These are phyloP conservation scores for Drosophila prolongata DNA, from an alignment of 2,888 invertebrate species.

Conservation along the genomic window DNA sequence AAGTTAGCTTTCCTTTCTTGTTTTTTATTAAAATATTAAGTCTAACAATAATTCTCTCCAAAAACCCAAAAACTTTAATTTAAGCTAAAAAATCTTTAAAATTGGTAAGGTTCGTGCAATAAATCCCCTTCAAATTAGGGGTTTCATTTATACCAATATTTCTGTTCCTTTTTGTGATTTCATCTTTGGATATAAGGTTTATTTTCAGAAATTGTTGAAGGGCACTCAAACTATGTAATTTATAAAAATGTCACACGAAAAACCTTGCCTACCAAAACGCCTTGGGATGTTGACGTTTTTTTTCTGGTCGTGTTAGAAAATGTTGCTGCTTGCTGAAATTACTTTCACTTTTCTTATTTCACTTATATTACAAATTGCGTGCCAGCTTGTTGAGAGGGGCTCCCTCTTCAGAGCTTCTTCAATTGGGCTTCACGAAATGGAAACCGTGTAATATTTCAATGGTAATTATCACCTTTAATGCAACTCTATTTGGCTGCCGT, in stretches of 20 bases:
- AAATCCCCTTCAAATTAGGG: neutral
- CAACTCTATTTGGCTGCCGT: neutral
- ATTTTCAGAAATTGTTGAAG: constrained; percentile 4
- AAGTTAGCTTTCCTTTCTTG: too few species aligned
- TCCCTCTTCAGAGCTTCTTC: neutral
- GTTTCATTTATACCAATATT: neutral
- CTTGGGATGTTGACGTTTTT: neutral
- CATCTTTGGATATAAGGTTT: neutral
- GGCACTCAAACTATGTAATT: constrained; percentile 2
- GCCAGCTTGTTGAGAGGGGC: neutral
- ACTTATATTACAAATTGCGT: constrained; percentile 3
- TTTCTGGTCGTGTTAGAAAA: neutral
- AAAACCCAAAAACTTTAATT: too few species aligned
- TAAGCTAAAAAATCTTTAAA: neutral
- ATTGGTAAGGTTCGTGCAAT: neutral
- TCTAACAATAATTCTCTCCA: too few species aligned
- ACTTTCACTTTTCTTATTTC: constrained; percentile 3
- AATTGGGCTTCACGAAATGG: neutral
- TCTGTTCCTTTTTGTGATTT: neutral
- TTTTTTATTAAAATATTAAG: too few species aligned
- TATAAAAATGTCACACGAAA: constrained; percentile 42
- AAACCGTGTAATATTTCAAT: neutral
- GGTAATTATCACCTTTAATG: constrained; percentile 11
- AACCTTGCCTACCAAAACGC: neutral
- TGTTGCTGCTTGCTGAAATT: neutral